Evolutionary conservation across 2,797 vertebrate species (phyloP).

Genomic region (Coilia nasus): DNA sequence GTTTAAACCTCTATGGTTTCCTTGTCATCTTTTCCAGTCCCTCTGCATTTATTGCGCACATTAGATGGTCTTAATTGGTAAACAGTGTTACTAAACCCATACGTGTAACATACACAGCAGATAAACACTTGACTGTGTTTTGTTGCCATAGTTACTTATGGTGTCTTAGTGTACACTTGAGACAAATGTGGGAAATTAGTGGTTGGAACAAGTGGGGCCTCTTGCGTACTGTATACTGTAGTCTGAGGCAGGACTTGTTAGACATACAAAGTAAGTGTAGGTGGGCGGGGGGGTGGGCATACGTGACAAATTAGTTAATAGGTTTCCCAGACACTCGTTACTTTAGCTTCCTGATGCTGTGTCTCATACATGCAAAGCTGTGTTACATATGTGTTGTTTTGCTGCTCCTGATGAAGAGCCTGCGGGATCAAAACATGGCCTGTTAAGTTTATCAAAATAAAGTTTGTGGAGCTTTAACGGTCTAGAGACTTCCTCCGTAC

Average conservation of each 20-base stretch:
- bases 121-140: not conserved
- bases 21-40: not conserved
- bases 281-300: not conserved
- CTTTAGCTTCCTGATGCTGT: not conserved
- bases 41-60: not conserved
- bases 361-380: not conserved
- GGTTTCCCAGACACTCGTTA: not conserved
- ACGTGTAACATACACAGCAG: not conserved
- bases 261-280: not conserved
- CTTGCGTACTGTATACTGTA: not conserved
- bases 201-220: slow-evolving; percentile 22
- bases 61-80: not conserved
- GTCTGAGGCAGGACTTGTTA: not conserved
- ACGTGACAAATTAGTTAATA: not conserved
- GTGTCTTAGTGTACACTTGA: not conserved
- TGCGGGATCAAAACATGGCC: too few relatives aligned
- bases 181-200: slow-evolving; percentile 5
- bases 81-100: not conserved
- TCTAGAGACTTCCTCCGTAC: not conserved
- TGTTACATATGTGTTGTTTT: too few relatives aligned
- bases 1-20: not conserved
- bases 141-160: not conserved
- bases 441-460: too few relatives aligned
- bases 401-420: too few relatives aligned
- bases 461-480: too few relatives aligned